Evolutionary conservation across 53 echinoderm and acorn worm genomes (phyloP).

Genomic region (Crossaster papposus): DNA sequence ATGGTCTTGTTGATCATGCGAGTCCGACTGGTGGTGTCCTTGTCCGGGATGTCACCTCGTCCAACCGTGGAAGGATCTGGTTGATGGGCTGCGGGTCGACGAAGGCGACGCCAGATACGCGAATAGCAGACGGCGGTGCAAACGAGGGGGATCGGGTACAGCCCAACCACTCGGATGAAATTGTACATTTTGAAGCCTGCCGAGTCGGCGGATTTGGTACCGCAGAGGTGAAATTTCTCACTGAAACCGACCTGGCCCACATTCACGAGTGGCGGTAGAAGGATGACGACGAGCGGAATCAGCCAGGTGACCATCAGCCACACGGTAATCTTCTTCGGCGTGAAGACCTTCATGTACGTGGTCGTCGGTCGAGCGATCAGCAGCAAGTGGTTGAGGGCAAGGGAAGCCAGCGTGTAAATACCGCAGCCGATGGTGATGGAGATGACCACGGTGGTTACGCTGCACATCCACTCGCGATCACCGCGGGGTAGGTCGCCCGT

Average conservation of each 20-base stretch:
- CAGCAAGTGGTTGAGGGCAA: slow-evolving; percentile 17
- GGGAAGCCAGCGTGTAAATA: slow-evolving; percentile 15
- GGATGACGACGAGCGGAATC: slow-evolving; percentile 7
- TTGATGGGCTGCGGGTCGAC: slow-evolving; percentile 31
- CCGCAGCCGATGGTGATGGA: slow-evolving; percentile 23
- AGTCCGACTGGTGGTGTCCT: slow-evolving; percentile 10
- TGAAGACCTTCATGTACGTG: slow-evolving; percentile 22
- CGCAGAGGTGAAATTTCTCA: slow-evolving; percentile 64
- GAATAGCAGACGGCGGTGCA: slow-evolving; percentile 59
- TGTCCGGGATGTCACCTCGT: slow-evolving; percentile 47
- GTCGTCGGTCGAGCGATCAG: slow-evolving; percentile 10
- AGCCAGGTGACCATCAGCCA: slow-evolving; percentile 31
- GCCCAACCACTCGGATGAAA: slow-evolving; percentile 9
- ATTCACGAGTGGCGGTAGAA: slow-evolving; percentile 42
- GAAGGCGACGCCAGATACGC: slow-evolving; percentile 47
- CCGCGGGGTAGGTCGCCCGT: not conserved
- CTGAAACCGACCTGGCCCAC: slow-evolving; percentile 73
- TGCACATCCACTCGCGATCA: not conserved
- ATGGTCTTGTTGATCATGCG: slow-evolving; percentile 71
- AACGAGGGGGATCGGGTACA: slow-evolving; percentile 66
- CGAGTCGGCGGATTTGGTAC: slow-evolving; percentile 48
- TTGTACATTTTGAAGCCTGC: slow-evolving; percentile 48
- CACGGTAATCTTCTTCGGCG: slow-evolving; percentile 31
- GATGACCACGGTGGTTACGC: not conserved
- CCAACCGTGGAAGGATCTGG: slow-evolving; percentile 49